Evolutionary conservation across 2,113 vertebrate genomes (phyloP), one percentile per base, ranked within the genome.

Genomic region (Pangasianodon gigas): DNA sequence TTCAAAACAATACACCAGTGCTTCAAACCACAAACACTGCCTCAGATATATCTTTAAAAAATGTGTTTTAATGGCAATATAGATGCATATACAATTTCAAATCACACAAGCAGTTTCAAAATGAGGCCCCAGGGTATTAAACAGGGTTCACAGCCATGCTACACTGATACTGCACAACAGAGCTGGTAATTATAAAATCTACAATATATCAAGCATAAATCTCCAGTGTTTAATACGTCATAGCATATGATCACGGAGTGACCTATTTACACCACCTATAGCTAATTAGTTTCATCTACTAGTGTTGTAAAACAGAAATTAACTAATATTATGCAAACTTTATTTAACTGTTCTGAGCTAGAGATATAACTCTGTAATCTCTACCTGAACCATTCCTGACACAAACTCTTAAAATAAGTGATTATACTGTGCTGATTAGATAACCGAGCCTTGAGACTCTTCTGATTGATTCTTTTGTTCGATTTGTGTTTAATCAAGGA

Each of bases 401-500:
- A 85, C 16, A 26, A 75, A 85, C 62, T 89, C 84, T 51, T 21
- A 79, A 77, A 89, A 51, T 26, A 89, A 65, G 46, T 54, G 83
- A 86, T 89, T 80, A 56, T 51, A 1, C 75, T 56, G 9, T 3
- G 56, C 71, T 86, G 89, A 90, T 71, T 65, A 86, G 84, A 65
- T 46, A 89, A 85, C 32, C 16, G 69, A 90, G 69, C 19, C 84
- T 80, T 65, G 80, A 89, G 87, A 90, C 44, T 87, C 37, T 60
- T 52, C 85, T 90, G 82, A 87, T 81, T 89, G 84, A 84, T 71
- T 82, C 52, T 84, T 90, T 89, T 87, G 87, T 90, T 80, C 85
- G 52, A 87, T 87, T 87, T 54, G 19, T 74, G 82, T 91, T 91
- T 89, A 88, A 87, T 92, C 88, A 92, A 62, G 60, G 9, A 29